A percentile compares a stretch with the other conserved stretches of the same genome.
Conservation (phyloP, 2,113 vertebrate genomes). For the Penelope pileata region DNA sequence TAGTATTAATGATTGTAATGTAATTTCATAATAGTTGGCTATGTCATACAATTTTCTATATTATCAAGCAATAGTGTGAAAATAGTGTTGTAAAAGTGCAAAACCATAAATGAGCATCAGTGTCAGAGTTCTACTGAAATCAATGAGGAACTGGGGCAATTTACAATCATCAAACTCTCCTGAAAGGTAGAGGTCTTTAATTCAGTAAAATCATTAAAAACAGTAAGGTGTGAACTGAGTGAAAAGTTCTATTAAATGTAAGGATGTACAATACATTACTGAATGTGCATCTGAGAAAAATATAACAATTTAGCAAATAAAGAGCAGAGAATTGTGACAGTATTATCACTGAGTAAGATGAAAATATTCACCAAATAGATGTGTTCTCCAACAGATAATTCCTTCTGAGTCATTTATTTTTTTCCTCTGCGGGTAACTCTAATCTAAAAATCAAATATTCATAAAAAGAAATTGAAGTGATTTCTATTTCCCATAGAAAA, state of each 20-base stretch:
- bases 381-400: neutral
- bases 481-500: neutral
- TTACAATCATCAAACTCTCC: neutral
- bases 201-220: neutral
- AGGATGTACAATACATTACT: neutral
- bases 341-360: neutral
- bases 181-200: neutral
- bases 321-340: neutral
- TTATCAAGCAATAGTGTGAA: neutral
- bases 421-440: neutral
- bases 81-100: neutral
- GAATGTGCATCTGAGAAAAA: neutral
- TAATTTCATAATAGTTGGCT: neutral
- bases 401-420: neutral
- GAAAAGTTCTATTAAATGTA: neutral
- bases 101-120: neutral
- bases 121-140: neutral
- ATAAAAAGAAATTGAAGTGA: neutral
- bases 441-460: neutral
- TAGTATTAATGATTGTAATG: neutral
- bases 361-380: neutral
- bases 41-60: neutral
- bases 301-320: neutral
- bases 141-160: neutral
- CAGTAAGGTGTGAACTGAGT: neutral